Conservation (phyloP, 2,888 invertebrate genomes). For the Allophyes oxyacanthae region DNA sequence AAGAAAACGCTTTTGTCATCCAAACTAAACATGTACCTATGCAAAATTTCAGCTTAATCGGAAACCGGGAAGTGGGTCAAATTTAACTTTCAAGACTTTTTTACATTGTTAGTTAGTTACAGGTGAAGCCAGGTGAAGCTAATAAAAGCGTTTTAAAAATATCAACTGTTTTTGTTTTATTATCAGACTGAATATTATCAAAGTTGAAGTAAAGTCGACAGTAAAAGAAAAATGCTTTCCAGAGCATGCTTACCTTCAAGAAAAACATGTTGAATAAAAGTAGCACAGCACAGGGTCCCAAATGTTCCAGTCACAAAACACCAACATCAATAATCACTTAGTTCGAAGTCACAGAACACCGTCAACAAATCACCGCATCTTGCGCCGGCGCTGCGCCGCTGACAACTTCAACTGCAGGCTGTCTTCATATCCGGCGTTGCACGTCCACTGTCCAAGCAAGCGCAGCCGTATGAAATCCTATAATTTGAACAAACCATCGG, state of each 20-base stretch:
- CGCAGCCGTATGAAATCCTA: conserved; percentile 82
- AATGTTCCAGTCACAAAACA: conserved; percentile 61
- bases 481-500: conserved; percentile 80
- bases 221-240: too few relatives aligned
- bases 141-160: too few relatives aligned
- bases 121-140: too few relatives aligned
- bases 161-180: too few relatives aligned
- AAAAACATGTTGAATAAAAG: conserved; percentile 65
- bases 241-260: conserved; percentile 68
- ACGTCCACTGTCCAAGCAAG: conserved; percentile 68
- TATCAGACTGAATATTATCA: too few relatives aligned
- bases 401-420: conserved; percentile 67
- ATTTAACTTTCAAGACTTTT: too few relatives aligned
- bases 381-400: conserved; percentile 24
- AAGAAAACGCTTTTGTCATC: too few relatives aligned
- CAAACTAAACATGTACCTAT: too few relatives aligned
- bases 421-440: conserved; percentile 76
- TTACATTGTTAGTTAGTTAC: too few relatives aligned
- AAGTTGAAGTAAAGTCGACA: too few relatives aligned
- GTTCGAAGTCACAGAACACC: conserved; percentile 58
- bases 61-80: too few relatives aligned
- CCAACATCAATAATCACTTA: conserved; percentile 61
- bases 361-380: conserved; percentile 59
- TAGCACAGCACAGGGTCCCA: conserved; percentile 53
- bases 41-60: too few relatives aligned